Percentiles rank a stretch among this genome's conserved stretches.
Conservation (phyloP, 2,888 invertebrate species). For the Tholera decimalis region DNA sequence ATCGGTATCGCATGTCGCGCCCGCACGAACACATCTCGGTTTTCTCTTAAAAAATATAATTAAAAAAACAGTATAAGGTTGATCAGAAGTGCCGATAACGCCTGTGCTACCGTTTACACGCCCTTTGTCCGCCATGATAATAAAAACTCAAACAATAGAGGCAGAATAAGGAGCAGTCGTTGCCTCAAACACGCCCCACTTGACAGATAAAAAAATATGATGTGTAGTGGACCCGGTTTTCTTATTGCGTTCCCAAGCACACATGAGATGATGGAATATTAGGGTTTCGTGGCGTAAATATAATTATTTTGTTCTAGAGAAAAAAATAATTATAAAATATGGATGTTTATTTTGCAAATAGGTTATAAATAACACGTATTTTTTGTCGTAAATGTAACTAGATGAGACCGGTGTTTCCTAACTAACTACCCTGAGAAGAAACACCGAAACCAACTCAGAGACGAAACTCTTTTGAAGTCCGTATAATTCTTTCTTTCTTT, state of each 20-base stretch:
- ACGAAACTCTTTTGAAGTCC: no score
- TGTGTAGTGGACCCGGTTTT: slow-evolving; percentile 78
- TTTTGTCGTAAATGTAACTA: no score
- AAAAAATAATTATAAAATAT: no score
- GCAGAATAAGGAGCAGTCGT: slow-evolving; percentile 79
- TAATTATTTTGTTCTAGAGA: not conserved
- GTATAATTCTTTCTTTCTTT: no score
- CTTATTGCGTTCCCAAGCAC: slow-evolving; percentile 79
- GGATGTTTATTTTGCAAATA: no score
- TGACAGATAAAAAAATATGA: slow-evolving; percentile 79
- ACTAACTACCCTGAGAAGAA: no score
- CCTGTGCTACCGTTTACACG: slow-evolving; percentile 89
- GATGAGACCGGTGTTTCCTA: no score
- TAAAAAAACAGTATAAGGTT: slow-evolving; percentile 84
- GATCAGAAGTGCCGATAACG: slow-evolving; percentile 89
- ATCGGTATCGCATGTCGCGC: slow-evolving; percentile 82
- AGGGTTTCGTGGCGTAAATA: slow-evolving; percentile 2
- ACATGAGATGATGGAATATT: slow-evolving; percentile 41
- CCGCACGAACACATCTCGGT: slow-evolving; percentile 79
- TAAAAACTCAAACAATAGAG: slow-evolving; percentile 89
- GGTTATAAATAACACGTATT: no score
- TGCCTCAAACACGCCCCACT: slow-evolving; percentile 84
- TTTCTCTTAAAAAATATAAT: slow-evolving; percentile 78
- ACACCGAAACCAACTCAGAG: no score
- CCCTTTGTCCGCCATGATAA: slow-evolving; percentile 86